These are phyloP conservation scores for Perca flavescens DNA, from an alignment of 2,113 vertebrate species.

Conservation along the genomic window DNA sequence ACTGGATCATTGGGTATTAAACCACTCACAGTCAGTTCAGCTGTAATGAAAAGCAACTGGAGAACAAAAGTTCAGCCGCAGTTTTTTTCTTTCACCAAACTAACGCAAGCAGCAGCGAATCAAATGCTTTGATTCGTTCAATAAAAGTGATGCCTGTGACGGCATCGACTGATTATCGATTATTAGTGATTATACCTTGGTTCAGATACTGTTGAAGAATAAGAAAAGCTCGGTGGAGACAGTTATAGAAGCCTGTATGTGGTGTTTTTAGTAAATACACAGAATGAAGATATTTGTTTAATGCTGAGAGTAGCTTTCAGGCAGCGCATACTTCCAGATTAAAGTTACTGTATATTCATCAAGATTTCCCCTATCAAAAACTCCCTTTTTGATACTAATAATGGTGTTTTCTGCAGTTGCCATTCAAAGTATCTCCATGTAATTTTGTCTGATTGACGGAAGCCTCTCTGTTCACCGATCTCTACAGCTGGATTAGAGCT, in stretches of 20 bases:
- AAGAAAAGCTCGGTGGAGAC: background rate
- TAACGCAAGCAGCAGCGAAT: background rate
- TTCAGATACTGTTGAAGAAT: background rate
- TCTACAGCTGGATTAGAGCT: no score
- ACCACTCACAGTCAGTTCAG: background rate
- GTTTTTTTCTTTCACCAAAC: background rate
- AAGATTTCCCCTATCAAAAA: no score
- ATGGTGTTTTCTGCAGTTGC: no score
- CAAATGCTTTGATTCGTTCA: background rate
- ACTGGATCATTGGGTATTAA: conserved; percentile 9
- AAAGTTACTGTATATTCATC: no score
- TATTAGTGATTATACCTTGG: no score
- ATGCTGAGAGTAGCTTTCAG: background rate
- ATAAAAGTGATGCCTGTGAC: background rate
- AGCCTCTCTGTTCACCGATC: no score
- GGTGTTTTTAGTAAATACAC: background rate
- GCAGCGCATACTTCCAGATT: background rate
- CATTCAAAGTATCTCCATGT: no score
- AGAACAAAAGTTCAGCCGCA: conserved; percentile 25
- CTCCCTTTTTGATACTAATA: no score
- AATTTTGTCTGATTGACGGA: no score
- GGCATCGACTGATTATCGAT: background rate
- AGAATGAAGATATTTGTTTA: background rate
- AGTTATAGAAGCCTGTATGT: background rate
- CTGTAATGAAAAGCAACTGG: conserved; percentile 17